phyloP scores from a whole-genome alignment of 2,888 invertebrate species.

The Willowsia nigromaculata region DNA sequence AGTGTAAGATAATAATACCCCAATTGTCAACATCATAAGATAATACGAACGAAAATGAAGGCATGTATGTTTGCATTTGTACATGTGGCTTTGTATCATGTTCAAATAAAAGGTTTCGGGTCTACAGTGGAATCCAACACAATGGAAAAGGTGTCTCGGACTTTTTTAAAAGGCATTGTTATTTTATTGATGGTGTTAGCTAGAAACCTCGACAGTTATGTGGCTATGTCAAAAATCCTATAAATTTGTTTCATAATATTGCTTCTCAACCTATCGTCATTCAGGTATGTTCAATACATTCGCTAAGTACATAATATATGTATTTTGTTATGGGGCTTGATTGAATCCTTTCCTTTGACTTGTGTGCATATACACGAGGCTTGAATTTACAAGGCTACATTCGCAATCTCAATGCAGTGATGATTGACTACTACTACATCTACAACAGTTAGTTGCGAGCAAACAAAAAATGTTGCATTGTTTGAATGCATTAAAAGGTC shows the following conservation, averaged over 20 bases:
- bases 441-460: not conserved
- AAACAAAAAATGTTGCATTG: not conserved
- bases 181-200: conserved; percentile 6
- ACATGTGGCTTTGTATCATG: not conserved
- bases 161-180: not conserved
- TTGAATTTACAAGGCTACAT: no score
- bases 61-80: not conserved
- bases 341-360: no score
- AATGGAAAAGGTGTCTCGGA: not conserved
- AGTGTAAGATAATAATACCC: not conserved
- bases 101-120: not conserved
- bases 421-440: conserved; percentile 4
- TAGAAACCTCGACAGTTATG: not conserved
- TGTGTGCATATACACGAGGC: no score
- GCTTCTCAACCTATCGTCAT: not conserved
- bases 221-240: not conserved
- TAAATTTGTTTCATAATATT: not conserved
- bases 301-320: not conserved
- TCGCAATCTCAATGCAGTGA: not conserved
- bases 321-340: not conserved
- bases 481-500: not conserved
- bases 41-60: not conserved
- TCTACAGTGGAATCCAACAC: not conserved
- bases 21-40: conserved; percentile 2
- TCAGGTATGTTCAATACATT: not conserved